Conservation (phyloP, 1,140 invertebrate species). For the Cecropterus lyciades region DNA sequence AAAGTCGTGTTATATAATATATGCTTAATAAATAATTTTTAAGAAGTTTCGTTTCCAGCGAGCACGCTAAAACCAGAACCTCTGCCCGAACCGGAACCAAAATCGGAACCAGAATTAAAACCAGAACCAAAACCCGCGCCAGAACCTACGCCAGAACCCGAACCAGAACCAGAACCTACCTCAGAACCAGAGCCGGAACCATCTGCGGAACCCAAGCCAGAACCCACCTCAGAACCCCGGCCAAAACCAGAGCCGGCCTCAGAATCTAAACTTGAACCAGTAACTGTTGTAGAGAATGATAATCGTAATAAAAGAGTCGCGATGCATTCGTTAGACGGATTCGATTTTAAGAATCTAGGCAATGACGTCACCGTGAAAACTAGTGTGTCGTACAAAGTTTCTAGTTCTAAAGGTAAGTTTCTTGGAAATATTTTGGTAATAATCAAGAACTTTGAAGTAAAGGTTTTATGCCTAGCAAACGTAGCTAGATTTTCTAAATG, state of each 20-base stretch:
- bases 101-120: constrained; percentile 69
- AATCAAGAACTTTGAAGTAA: no score
- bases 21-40: no score
- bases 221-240: constrained; percentile 52
- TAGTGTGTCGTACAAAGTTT: constrained; percentile 90
- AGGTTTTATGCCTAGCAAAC: no score
- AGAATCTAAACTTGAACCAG: constrained; percentile 55
- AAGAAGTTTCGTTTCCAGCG: constrained; percentile 37
- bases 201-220: constrained; percentile 55
- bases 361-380: constrained; percentile 88
- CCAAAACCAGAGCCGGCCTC: constrained; percentile 68
- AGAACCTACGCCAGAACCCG: constrained; percentile 59
- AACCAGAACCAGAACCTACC: constrained; percentile 52
- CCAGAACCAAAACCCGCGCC: constrained; percentile 39
- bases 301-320: constrained; percentile 84
- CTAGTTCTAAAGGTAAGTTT: constrained; percentile 78
- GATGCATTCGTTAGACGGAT: constrained; percentile 74
- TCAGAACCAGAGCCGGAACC: constrained; percentile 68
- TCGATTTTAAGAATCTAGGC: constrained; percentile 77
- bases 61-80: constrained; percentile 54
- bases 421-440: background rate
- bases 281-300: constrained; percentile 60
- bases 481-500: no score
- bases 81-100: constrained; percentile 68
- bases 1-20: no score